Evolutionary conservation across 2,797 vertebrate species (phyloP).

Genomic region (Liasis olivaceus): DNA sequence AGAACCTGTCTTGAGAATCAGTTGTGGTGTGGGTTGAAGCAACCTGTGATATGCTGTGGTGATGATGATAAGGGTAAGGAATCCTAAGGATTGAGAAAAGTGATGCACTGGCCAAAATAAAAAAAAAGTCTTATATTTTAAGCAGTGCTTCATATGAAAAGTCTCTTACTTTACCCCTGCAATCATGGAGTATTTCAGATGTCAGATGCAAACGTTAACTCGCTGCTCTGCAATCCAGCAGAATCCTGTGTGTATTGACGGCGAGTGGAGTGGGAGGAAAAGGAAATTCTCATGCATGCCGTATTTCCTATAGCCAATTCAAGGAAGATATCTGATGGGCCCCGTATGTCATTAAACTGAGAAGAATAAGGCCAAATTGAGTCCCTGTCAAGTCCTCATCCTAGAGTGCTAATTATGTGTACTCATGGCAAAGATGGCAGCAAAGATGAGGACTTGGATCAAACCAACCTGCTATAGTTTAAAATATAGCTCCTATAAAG

Average conservation of each 20-base stretch:
- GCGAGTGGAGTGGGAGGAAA: constrained; percentile 12
- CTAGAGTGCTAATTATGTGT: constrained; percentile 71
- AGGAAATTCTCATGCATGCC: constrained; percentile 21
- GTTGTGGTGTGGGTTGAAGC: neutral
- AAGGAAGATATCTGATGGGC: constrained; percentile 65
- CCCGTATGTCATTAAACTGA: constrained; percentile 67
- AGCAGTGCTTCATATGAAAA: constrained; percentile 49
- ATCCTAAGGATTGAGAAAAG: neutral
- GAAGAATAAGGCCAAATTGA: constrained; percentile 61
- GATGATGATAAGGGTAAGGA: neutral
- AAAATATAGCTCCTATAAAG: constrained; percentile 66
- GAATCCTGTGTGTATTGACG: constrained; percentile 24
- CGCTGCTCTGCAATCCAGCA: constrained; percentile 42
- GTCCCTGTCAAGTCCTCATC: constrained; percentile 63
- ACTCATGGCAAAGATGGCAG: constrained; percentile 68
- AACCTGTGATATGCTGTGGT: neutral
- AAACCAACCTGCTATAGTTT: constrained; percentile 72
- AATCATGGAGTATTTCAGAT: constrained; percentile 29
- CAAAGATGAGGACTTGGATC: constrained; percentile 69
- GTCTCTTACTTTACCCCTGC: constrained; percentile 36
- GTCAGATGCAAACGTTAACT: constrained; percentile 50
- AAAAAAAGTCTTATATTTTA: constrained; percentile 40
- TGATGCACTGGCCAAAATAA: constrained; percentile 7
- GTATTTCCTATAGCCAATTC: constrained; percentile 41
- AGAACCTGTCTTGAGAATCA: too few relatives aligned